Percentiles rank a stretch among this genome's conserved stretches.
Evolutionary conservation across 2,888 invertebrate genomes (phyloP).

Genomic region (Dasysyrphus albostriatus): DNA sequence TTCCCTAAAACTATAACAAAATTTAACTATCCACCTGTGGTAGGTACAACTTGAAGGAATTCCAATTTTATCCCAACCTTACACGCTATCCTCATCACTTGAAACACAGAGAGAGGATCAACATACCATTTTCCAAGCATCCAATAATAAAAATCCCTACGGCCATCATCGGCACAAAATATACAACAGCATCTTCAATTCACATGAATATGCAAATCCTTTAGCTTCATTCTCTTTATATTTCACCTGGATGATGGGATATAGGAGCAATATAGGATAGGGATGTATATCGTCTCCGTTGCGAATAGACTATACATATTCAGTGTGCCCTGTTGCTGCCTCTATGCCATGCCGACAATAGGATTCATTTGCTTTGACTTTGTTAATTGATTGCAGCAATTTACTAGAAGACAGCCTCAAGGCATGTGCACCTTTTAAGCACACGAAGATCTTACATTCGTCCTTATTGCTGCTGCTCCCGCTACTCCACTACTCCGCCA

Average conservation of each 20-base stretch:
- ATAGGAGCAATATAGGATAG: neutral
- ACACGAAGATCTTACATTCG: constrained; percentile 2
- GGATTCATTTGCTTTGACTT: constrained; percentile 72
- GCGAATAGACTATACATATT: neutral
- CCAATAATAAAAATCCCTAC: constrained; percentile 58
- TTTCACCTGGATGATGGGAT: constrained; percentile 24
- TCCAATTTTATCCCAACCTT: constrained; percentile 61
- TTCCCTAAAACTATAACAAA: constrained; percentile 16
- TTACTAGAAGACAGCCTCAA: constrained; percentile 72
- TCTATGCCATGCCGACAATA: constrained; percentile 64
- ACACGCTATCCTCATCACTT: constrained; percentile 55
- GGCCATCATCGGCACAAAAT: constrained; percentile 56
- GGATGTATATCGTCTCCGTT: neutral
- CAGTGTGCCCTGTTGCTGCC: constrained; percentile 21
- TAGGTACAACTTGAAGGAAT: constrained; percentile 46
- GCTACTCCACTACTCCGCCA: neutral
- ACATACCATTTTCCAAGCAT: constrained; percentile 50
- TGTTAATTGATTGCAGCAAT: constrained; percentile 75
- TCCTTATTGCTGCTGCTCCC: neutral
- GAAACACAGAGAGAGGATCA: constrained; percentile 12
- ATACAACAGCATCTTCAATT: constrained; percentile 50
- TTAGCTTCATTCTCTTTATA: constrained; percentile 25
- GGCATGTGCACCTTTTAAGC: constrained; percentile 67
- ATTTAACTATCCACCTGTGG: constrained; percentile 34
- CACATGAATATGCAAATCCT: constrained; percentile 74